Evolutionary conservation across 2,797 vertebrate species (phyloP).

Genomic region (Vireo griseus): DNA sequence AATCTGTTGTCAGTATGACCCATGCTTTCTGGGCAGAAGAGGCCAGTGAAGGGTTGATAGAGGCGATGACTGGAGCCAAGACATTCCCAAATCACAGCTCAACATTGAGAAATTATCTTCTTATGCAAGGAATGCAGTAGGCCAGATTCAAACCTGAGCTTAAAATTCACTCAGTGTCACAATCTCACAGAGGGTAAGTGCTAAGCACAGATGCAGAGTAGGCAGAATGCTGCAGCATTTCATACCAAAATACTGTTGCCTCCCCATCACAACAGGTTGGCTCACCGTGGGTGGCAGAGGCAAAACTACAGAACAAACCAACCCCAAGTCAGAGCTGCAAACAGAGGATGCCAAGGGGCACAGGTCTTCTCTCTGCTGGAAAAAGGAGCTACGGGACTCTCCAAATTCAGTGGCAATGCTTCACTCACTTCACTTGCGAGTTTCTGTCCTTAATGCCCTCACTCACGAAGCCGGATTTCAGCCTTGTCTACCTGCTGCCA

Average conservation of each 20-base stretch:
- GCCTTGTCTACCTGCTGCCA: not conserved
- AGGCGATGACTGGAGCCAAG: not conserved
- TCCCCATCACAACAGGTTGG: not conserved
- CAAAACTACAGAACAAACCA: not conserved
- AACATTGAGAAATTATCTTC: not conserved
- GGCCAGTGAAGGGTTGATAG: not conserved
- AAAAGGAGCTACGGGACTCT: not conserved
- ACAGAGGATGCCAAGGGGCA: not conserved
- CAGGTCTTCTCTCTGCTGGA: not conserved
- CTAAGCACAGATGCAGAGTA: not conserved
- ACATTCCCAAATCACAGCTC: not conserved
- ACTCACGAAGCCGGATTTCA: not conserved
- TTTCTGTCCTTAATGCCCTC: not conserved
- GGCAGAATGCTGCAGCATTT: not conserved
- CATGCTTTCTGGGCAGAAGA: not conserved
- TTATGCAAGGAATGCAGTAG: not conserved
- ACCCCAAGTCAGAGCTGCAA: not conserved
- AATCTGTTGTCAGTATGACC: not conserved
- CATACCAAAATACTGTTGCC: not conserved
- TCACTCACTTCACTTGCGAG: constrained; percentile 17
- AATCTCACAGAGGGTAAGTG: not conserved
- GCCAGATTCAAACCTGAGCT: not conserved
- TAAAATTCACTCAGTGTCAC: not conserved
- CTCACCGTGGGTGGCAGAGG: not conserved
- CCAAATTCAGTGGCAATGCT: not conserved